These are phyloP conservation scores for Zaprionus nigranus DNA, from an alignment of 1,140 invertebrate genomes.

Conservation along the genomic window DNA sequence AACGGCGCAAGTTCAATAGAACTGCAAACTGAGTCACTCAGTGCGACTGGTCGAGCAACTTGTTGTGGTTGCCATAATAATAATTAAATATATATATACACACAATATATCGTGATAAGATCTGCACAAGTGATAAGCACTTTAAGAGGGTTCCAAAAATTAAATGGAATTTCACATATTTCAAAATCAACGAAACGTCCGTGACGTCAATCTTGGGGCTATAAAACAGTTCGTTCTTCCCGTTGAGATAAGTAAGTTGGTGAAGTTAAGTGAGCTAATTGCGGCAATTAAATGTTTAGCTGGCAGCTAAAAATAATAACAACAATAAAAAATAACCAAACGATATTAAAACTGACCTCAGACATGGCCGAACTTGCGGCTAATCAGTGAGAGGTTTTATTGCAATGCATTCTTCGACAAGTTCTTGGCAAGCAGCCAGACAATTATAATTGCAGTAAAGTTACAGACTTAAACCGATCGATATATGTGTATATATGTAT, in stretches of 20 bases:
- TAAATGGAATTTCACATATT: not conserved
- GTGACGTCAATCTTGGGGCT: conserved; percentile 2
- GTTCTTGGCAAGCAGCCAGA: conserved; percentile 58
- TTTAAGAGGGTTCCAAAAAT: not conserved
- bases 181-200: not conserved
- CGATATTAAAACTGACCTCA: conserved; percentile 68
- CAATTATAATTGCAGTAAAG: conserved; percentile 35
- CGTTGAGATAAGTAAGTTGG: conserved; percentile 34
- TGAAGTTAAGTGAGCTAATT: conserved; percentile 15
- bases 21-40: conserved; percentile 27
- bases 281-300: conserved; percentile 27
- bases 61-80: not conserved
- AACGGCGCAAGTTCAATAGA: conserved; percentile 39
- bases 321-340: conserved; percentile 6
- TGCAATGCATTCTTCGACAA: conserved; percentile 17
- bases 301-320: conserved; percentile 20
- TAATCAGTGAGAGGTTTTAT: conserved; percentile 15
- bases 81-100: not conserved
- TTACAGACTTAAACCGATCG: conserved; percentile 1
- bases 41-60: not conserved
- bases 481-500: not conserved
- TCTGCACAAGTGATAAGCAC: not conserved
- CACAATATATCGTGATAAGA: not conserved
- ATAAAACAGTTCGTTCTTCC: not conserved
- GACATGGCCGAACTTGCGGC: conserved; percentile 42